Evolutionary conservation across 2,888 invertebrate genomes (phyloP).

Genomic region (Papilio elwesi): DNA sequence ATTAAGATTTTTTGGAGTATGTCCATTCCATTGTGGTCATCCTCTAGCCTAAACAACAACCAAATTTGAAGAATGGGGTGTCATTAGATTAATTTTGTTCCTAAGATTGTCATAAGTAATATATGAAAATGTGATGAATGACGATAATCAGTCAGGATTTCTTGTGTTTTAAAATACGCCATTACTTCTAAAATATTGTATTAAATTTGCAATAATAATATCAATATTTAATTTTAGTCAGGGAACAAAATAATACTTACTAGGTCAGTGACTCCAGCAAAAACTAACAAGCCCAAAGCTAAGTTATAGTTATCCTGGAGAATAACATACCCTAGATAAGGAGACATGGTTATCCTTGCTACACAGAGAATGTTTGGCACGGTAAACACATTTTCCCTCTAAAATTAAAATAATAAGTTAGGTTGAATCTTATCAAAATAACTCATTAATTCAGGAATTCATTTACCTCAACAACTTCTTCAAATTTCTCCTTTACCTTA

Average conservation of each 20-base stretch:
- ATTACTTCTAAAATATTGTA: too few relatives aligned
- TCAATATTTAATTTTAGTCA: too few relatives aligned
- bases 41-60: too few relatives aligned
- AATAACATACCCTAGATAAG: slow-evolving; percentile 95
- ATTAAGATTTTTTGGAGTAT: too few relatives aligned
- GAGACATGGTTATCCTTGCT: slow-evolving; percentile 92
- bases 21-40: too few relatives aligned
- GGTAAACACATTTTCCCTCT: slow-evolving; percentile 95
- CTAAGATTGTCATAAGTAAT: too few relatives aligned
- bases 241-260: slow-evolving; percentile 77
- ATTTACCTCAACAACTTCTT: slow-evolving; percentile 88
- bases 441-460: neutral
- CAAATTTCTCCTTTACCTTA: slow-evolving; percentile 89
- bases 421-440: neutral
- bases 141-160: too few relatives aligned
- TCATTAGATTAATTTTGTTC: too few relatives aligned
- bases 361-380: slow-evolving; percentile 96
- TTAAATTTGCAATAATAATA: too few relatives aligned
- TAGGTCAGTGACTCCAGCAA: slow-evolving; percentile 96
- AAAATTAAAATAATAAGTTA: slow-evolving; percentile 49
- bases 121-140: too few relatives aligned
- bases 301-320: slow-evolving; percentile 90
- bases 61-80: too few relatives aligned
- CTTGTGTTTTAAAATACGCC: too few relatives aligned
- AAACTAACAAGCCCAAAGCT: slow-evolving; percentile 91